Evolutionary conservation across 2,888 invertebrate genomes (phyloP).

Genomic region (Sipha maydis): DNA sequence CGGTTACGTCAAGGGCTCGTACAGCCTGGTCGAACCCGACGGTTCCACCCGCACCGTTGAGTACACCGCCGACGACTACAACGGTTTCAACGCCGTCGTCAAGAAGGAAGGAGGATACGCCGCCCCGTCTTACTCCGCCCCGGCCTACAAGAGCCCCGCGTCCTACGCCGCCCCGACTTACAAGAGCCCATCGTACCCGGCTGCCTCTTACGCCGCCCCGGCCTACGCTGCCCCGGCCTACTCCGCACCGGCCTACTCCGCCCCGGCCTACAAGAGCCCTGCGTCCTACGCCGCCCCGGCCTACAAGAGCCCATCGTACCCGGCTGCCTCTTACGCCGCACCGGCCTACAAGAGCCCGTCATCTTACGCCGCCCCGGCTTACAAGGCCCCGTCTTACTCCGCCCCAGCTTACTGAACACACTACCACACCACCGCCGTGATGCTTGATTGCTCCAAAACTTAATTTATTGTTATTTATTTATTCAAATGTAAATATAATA

Average conservation of each 20-base stretch:
- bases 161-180: constrained; percentile 41
- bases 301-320: constrained; percentile 66
- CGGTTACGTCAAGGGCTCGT: constrained; percentile 70
- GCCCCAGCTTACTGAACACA: constrained; percentile 64
- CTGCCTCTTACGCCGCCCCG: constrained; percentile 63
- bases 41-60: constrained; percentile 72
- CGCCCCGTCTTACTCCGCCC: constrained; percentile 60
- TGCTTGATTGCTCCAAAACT: neutral
- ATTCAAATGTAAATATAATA: constrained; percentile 60
- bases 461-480: constrained; percentile 62
- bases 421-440: neutral
- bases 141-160: constrained; percentile 45
- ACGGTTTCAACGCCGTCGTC: constrained; percentile 73
- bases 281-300: constrained; percentile 64
- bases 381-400: constrained; percentile 63
- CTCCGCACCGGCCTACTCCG: constrained; percentile 63
- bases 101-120: constrained; percentile 63
- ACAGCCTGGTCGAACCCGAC: constrained; percentile 71
- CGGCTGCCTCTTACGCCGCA: neutral
- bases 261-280: constrained; percentile 66
- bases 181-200: constrained; percentile 51
- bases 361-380: constrained; percentile 43
- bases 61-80: constrained; percentile 73
- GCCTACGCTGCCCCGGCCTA: constrained; percentile 64
- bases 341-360: constrained; percentile 41